These are phyloP conservation scores for Heliocidaris tuberculata DNA, from an alignment of 35 echinoderm and acorn worm genomes.

Conservation along the genomic window DNA sequence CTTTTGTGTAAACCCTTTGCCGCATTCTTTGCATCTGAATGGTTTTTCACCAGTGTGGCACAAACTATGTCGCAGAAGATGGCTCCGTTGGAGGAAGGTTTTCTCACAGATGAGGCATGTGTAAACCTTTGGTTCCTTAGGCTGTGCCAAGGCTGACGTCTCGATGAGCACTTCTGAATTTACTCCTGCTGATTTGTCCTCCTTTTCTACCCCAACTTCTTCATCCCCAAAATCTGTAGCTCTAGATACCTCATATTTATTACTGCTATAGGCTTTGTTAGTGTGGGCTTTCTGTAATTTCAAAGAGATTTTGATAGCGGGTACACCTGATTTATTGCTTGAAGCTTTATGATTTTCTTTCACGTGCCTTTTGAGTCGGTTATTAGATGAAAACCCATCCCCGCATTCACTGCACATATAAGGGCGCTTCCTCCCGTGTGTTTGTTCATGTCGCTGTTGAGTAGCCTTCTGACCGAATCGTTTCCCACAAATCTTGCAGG, in stretches of 20 bases:
- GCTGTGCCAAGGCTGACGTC: neutral
- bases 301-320: neutral
- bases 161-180: neutral
- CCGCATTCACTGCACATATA: slow-evolving; percentile 37
- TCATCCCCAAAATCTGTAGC: neutral
- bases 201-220: neutral
- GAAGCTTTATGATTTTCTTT: neutral
- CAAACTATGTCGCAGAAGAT: slow-evolving; percentile 45
- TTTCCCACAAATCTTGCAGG: slow-evolving; percentile 43
- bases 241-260: neutral
- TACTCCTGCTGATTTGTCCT: neutral
- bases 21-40: slow-evolving; percentile 43
- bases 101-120: slow-evolving; percentile 57
- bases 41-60: slow-evolving; percentile 48
- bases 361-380: neutral
- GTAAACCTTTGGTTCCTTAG: neutral
- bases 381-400: neutral
- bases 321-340: neutral
- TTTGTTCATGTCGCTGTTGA: slow-evolving; percentile 44
- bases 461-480: slow-evolving; percentile 48
- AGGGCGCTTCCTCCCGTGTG: slow-evolving; percentile 47
- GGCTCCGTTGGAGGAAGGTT: slow-evolving; percentile 52
- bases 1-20: slow-evolving; percentile 51
- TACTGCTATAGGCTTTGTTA: too few species aligned
- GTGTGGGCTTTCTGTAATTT: neutral